Evolutionary conservation across 2,113 vertebrate genomes (phyloP).

Genomic region (Piprites chloris): DNA sequence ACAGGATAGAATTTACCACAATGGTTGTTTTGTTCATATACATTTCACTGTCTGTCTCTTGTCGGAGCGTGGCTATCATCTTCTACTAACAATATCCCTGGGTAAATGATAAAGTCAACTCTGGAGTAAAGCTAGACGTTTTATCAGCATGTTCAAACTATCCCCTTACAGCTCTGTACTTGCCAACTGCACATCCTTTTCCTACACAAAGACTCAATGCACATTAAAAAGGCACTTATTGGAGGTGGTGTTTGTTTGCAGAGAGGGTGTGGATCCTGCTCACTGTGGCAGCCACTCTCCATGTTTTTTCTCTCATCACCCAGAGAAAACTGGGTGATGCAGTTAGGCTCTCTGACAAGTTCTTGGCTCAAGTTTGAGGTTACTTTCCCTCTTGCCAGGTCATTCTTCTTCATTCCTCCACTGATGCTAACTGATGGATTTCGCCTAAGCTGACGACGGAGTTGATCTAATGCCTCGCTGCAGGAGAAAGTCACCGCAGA

Average conservation of each 20-base stretch:
- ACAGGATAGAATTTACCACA: slow-evolving; percentile 69
- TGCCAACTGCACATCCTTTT: slow-evolving; percentile 77
- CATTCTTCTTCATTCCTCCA: slow-evolving; percentile 49
- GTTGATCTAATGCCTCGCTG: slow-evolving; percentile 36
- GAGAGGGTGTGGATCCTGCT: slow-evolving; percentile 50
- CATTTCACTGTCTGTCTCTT: slow-evolving; percentile 76
- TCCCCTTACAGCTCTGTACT: slow-evolving; percentile 76
- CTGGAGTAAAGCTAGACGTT: slow-evolving; percentile 78
- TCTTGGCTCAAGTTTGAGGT: slow-evolving; percentile 39
- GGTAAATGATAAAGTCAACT: slow-evolving; percentile 80
- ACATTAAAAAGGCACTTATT: slow-evolving; percentile 75
- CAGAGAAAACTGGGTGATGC: slow-evolving; percentile 49
- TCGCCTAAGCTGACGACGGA: slow-evolving; percentile 5
- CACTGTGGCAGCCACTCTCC: background rate
- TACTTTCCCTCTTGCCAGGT: slow-evolving; percentile 49
- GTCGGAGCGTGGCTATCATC: slow-evolving; percentile 70
- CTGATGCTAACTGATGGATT: slow-evolving; percentile 65
- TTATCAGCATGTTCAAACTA: slow-evolving; percentile 80
- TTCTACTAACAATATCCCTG: slow-evolving; percentile 79
- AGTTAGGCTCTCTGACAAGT: slow-evolving; percentile 20
- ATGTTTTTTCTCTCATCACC: slow-evolving; percentile 51
- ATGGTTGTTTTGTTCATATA: slow-evolving; percentile 74
- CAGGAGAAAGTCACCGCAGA: slow-evolving; percentile 19
- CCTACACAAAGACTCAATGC: slow-evolving; percentile 65
- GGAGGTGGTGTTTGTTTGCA: slow-evolving; percentile 73